phyloP scores from a whole-genome alignment of 2,888 invertebrate genomes.

The Galerucella pusilla region DNA sequence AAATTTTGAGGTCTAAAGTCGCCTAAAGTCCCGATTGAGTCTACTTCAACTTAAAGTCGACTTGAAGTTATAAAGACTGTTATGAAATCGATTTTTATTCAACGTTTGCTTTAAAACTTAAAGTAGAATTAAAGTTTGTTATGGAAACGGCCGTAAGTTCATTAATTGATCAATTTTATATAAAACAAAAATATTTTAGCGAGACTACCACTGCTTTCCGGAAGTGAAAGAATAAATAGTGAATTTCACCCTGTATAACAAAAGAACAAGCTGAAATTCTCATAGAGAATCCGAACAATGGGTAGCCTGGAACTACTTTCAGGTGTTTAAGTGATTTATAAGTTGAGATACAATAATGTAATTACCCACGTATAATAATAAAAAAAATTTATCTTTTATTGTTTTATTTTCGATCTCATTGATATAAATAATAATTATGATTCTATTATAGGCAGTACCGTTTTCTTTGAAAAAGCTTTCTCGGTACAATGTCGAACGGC shows the following conservation, averaged over 20 bases:
- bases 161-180: no score
- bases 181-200: not conserved
- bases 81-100: no score
- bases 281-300: conserved; percentile 31
- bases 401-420: conserved; percentile 33
- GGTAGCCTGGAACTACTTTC: conserved; percentile 33
- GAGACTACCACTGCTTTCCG: not conserved
- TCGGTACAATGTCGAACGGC: conserved; percentile 13
- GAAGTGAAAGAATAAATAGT: not conserved
- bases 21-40: no score
- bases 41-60: no score
- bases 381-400: conserved; percentile 20
- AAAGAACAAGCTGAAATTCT: conserved; percentile 14
- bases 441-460: conserved; percentile 23
- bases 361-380: conserved; percentile 29
- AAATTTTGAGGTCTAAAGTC: no score
- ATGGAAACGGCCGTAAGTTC: no score
- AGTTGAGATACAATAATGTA: conserved; percentile 24
- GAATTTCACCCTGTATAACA: conserved; percentile 19
- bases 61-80: no score
- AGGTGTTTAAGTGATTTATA: conserved; percentile 35
- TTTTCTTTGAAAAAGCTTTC: conserved; percentile 18
- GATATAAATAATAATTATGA: conserved; percentile 32
- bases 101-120: no score
- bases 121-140: no score